Base-by-base conservation (phyloP, 2,888 invertebrate species). In the Xestia xanthographa region DNA sequence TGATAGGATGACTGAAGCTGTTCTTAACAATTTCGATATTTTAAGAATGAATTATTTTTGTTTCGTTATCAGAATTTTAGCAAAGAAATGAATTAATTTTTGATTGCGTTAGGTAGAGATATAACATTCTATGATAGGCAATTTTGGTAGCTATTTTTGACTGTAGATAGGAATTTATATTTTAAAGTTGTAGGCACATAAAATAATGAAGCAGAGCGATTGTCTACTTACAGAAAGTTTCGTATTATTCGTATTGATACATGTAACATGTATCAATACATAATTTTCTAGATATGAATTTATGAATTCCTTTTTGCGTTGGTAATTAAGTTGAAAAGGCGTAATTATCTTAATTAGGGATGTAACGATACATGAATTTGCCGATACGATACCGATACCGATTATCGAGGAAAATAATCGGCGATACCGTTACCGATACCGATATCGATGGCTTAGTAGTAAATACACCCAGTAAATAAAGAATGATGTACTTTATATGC, bases 1-100 rank as follows among this genome's bases (percentile, higher is more conserved):
- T 69, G 68, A 79, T 67, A 56, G 38, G 71, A 43, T 56, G 66
- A 68, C 17, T 66, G 58, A 68, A 72, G 34, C 53, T 58, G 48
- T 67, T 77, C 62, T 70, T 79, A 80, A 85, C 26, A 56, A 83
- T 56, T 20, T 62, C n/a, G 11, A 41, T 66, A 48, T 66, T 62
- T 20, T 2, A 22, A 29, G 43, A 45, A 43, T 3, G 29, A 2
- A 38, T 66, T 70, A n/a, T 60, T 60, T 83, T 43, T 20, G 14
- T 66, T 17, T 20, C 17, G 14, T 43, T 50, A 73, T 60, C 17
- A 38, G 14, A 50, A 65, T 12, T 5, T 41, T 3, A 9, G n/a
- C 12, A n/a, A 38, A 22, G 8, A 26, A 22, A 34, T 73, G 26
- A 17, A 41, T 76, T 26, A 41, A 29, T 29, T 4, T 68, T 29